Percentiles rank a stretch among this genome's conserved stretches.
Evolutionary conservation across 2,888 invertebrate genomes (phyloP).

Genomic region (Drosophila hamatofila): DNA sequence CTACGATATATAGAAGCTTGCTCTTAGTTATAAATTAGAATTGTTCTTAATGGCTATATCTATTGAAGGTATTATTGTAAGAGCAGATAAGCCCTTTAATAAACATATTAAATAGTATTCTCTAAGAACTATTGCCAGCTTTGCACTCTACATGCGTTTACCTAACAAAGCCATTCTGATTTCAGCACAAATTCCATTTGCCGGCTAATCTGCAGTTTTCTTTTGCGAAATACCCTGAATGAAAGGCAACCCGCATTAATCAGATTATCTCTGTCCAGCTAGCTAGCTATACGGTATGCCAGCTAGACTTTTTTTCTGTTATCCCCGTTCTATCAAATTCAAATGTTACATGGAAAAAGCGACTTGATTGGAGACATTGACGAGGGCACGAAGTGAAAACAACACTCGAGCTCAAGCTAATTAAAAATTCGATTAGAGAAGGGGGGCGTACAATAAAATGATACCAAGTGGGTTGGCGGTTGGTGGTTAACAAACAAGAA

Average conservation of each 20-base stretch:
- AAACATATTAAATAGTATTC: too few relatives aligned
- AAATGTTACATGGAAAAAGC: conserved; percentile 24
- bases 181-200: conserved; percentile 42
- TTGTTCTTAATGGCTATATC: neutral
- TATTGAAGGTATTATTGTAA: neutral
- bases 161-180: conserved; percentile 24
- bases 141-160: neutral
- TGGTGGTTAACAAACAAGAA: neutral
- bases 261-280: conserved; percentile 62
- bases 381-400: conserved; percentile 23
- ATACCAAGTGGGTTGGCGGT: conserved; percentile 22
- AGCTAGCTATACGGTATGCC: neutral
- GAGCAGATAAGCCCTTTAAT: neutral
- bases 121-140: neutral
- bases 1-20: neutral
- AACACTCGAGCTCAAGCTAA: conserved; percentile 50
- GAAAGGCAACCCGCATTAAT: conserved; percentile 56
- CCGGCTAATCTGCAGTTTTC: conserved; percentile 19
- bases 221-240: conserved; percentile 7
- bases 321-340: conserved; percentile 4
- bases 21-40: too few relatives aligned
- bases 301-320: neutral
- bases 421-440: conserved; percentile 75
- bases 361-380: conserved; percentile 56
- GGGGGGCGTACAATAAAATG: conserved; percentile 35